These are phyloP conservation scores for Zaprionus capensis DNA, from an alignment of 1,140 invertebrate species.

Conservation along the genomic window DNA sequence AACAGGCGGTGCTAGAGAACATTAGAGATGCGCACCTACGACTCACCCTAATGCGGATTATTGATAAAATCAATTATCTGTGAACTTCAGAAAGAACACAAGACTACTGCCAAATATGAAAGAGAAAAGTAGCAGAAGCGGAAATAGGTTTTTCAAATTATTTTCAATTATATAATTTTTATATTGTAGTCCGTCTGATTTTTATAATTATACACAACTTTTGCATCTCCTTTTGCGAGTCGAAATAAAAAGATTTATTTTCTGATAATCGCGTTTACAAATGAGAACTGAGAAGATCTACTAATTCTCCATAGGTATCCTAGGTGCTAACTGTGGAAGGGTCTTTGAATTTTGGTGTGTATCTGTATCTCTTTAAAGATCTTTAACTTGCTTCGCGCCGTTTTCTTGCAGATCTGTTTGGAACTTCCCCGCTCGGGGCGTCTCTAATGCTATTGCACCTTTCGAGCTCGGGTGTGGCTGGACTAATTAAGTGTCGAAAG, in stretches of 20 bases:
- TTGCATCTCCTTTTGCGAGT: neutral
- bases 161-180: too few relatives aligned
- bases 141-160: too few relatives aligned
- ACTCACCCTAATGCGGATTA: neutral
- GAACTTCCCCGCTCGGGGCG: neutral
- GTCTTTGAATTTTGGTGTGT: neutral
- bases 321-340: neutral
- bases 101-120: too few relatives aligned
- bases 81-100: neutral
- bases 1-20: neutral
- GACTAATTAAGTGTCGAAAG: conserved; percentile 75
- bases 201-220: neutral
- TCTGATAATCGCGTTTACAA: neutral
- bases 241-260: neutral
- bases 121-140: too few relatives aligned
- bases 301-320: neutral
- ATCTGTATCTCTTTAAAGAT: neutral
- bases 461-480: conserved; percentile 39
- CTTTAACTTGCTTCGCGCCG: neutral
- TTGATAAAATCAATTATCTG: conserved; percentile 15
- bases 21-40: neutral
- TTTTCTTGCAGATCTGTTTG: conserved; percentile 9
- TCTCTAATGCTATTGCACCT: neutral
- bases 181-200: neutral
- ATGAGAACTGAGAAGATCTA: too few relatives aligned